Percentiles rank a stretch among this genome's conserved stretches.
Conservation (phyloP, 2,113 vertebrate genomes). For the Toxotes chatareus region DNA sequence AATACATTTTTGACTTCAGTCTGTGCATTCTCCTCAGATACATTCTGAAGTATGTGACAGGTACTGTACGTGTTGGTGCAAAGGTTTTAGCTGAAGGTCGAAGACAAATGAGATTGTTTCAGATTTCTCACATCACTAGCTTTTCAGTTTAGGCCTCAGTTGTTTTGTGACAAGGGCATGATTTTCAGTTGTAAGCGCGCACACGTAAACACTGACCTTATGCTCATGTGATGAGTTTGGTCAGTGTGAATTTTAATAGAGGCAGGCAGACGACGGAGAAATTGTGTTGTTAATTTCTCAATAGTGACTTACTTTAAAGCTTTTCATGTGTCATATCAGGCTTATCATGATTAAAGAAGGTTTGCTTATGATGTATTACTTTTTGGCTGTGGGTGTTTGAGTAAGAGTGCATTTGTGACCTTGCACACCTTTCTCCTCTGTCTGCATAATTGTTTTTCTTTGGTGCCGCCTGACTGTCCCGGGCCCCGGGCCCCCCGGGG, state of each 20-base stretch:
- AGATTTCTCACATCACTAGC: slow-evolving; percentile 51
- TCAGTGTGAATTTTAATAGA: background rate
- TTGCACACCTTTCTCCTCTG: slow-evolving; percentile 56
- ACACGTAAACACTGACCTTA: background rate
- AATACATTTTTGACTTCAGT: background rate
- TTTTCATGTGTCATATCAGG: background rate
- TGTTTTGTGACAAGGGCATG: slow-evolving; percentile 24
- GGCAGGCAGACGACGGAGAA: background rate
- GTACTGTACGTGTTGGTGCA: slow-evolving; percentile 56
- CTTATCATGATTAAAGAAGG: background rate
- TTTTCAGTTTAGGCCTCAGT: slow-evolving; percentile 29
- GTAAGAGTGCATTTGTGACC: slow-evolving; percentile 47
- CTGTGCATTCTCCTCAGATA: slow-evolving; percentile 19
- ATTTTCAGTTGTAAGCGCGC: slow-evolving; percentile 16
- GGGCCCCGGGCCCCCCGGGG: slow-evolving; percentile 71
- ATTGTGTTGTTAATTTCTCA: background rate
- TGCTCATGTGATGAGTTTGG: background rate
- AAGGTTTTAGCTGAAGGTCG: slow-evolving; percentile 54
- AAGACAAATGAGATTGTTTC: slow-evolving; percentile 40
- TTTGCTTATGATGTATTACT: background rate
- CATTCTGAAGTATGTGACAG: slow-evolving; percentile 38
- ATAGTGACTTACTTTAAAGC: background rate
- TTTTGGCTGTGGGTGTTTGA: slow-evolving; percentile 9
- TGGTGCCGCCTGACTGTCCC: slow-evolving; percentile 80
- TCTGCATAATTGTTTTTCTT: slow-evolving; percentile 82